Evolutionary conservation across 35 echinoderm and acorn worm genomes (phyloP).

Genomic region (Apostichopus parvimensis): DNA sequence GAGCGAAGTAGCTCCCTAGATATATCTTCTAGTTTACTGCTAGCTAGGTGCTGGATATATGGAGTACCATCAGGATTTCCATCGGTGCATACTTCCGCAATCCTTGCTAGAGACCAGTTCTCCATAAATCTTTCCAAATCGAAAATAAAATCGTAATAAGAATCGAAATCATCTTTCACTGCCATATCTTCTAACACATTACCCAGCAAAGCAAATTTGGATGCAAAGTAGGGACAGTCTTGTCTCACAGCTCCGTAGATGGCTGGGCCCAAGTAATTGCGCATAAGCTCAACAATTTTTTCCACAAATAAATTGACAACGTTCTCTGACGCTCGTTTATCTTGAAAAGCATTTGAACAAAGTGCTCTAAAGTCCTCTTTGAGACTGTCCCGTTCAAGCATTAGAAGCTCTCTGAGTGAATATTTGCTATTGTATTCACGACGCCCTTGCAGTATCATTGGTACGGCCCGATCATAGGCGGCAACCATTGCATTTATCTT

Average conservation of each 20-base stretch:
- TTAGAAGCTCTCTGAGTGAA: constrained; percentile 10
- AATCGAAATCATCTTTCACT: background rate
- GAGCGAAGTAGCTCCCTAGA: background rate
- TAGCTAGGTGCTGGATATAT: background rate
- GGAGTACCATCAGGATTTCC: background rate
- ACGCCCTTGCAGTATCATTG: constrained; percentile 7
- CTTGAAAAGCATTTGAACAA: constrained; percentile 14
- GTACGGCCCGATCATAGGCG: background rate
- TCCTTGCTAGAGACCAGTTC: background rate
- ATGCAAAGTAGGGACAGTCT: background rate
- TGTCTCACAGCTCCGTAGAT: constrained; percentile 6
- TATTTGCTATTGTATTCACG: constrained; percentile 4
- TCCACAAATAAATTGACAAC: background rate
- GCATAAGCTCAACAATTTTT: background rate
- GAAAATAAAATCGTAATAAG: background rate
- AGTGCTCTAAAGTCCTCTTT: constrained; percentile 23
- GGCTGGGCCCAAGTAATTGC: background rate
- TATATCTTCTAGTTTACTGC: background rate
- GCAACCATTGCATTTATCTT: background rate
- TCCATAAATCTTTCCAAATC: background rate
- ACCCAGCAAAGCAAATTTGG: constrained; percentile 1
- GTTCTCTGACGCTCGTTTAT: constrained; percentile 11
- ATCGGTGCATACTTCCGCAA: background rate
- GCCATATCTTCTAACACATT: constrained; percentile 28
- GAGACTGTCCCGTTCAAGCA: background rate